A percentile compares a stretch with the other conserved stretches of the same genome.
Conservation (phyloP, 2,888 invertebrate species). For the Dusona sp. region DNA sequence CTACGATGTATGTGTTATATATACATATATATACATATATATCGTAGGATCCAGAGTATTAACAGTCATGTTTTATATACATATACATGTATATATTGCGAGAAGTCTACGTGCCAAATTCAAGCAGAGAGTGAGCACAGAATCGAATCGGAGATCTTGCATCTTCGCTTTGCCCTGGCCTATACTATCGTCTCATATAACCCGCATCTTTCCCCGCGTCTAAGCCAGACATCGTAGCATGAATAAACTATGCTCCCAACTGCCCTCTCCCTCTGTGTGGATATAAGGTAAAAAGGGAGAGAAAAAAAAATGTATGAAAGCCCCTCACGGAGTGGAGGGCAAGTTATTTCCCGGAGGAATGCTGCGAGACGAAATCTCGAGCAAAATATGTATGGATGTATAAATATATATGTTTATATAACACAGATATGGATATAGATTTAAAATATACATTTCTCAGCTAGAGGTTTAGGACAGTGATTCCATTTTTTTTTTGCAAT, state of each 20-base stretch:
- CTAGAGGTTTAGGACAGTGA: slow-evolving; percentile 14
- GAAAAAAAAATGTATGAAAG: slow-evolving; percentile 24
- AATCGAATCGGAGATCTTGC: slow-evolving; percentile 42
- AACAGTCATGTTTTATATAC: slow-evolving; percentile 25
- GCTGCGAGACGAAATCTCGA: slow-evolving; percentile 51
- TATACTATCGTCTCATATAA: slow-evolving; percentile 46
- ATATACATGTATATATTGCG: slow-evolving; percentile 2
- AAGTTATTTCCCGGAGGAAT: slow-evolving; percentile 65
- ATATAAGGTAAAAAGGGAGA: slow-evolving; percentile 41
- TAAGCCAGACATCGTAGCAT: slow-evolving; percentile 63
- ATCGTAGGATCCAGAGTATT: slow-evolving; percentile 18
- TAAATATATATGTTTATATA: slow-evolving; percentile 26
- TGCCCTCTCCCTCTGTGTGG: slow-evolving; percentile 25
- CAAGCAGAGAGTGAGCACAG: slow-evolving; percentile 19
- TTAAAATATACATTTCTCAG: slow-evolving; percentile 23
- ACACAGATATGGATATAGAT: slow-evolving; percentile 9
- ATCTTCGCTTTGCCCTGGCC: slow-evolving; percentile 6
- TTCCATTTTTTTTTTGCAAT: slow-evolving; percentile 16
- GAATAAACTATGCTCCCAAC: slow-evolving; percentile 63
- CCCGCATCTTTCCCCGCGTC: slow-evolving; percentile 51
- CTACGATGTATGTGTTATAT: slow-evolving; percentile 21
- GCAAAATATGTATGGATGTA: slow-evolving; percentile 27
- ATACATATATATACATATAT: too few relatives aligned
- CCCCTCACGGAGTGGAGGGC: slow-evolving; percentile 37
- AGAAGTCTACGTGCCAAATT: slow-evolving; percentile 34